phyloP scores from a whole-genome alignment of 1,140 invertebrate species.

The Camponotus pennsylvanicus region DNA sequence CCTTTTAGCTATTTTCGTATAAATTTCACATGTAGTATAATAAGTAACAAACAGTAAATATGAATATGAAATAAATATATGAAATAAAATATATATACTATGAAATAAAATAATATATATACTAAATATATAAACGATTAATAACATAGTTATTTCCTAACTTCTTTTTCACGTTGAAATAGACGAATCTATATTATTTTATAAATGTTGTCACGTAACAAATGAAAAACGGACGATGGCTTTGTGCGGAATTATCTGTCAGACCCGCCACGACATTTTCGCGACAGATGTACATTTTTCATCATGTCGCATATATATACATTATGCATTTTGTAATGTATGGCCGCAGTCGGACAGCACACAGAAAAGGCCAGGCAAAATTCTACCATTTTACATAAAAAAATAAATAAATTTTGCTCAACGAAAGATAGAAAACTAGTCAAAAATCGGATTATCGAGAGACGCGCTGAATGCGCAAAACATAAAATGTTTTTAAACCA shows the following conservation, averaged over 20 bases:
- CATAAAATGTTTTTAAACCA: not conserved
- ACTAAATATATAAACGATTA: not conserved
- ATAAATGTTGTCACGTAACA: constrained; percentile 55
- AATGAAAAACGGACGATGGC: constrained; percentile 16
- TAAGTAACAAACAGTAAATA: not conserved
- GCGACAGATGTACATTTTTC: constrained; percentile 51
- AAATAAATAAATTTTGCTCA: constrained; percentile 9
- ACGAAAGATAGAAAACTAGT: constrained; percentile 4
- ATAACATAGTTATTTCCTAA: constrained; percentile 2
- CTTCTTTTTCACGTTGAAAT: not conserved
- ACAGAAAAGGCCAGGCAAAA: not conserved
- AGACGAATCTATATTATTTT: constrained; percentile 30
- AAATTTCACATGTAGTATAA: not conserved
- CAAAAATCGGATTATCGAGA: constrained; percentile 6
- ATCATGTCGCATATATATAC: constrained; percentile 28
- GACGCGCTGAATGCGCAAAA: not conserved
- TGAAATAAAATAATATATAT: not conserved
- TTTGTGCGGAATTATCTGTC: constrained; percentile 52
- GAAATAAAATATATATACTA: not conserved
- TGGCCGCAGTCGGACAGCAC: not conserved
- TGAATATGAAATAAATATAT: too few species aligned
- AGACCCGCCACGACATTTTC: constrained; percentile 37
- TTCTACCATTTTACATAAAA: constrained; percentile 1
- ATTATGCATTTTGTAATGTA: constrained; percentile 44
- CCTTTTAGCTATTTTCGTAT: not conserved